A percentile compares a stretch with the other conserved stretches of the same genome.
Conservation (phyloP, 2,113 vertebrate genomes). For the Ciconia stormi region DNA sequence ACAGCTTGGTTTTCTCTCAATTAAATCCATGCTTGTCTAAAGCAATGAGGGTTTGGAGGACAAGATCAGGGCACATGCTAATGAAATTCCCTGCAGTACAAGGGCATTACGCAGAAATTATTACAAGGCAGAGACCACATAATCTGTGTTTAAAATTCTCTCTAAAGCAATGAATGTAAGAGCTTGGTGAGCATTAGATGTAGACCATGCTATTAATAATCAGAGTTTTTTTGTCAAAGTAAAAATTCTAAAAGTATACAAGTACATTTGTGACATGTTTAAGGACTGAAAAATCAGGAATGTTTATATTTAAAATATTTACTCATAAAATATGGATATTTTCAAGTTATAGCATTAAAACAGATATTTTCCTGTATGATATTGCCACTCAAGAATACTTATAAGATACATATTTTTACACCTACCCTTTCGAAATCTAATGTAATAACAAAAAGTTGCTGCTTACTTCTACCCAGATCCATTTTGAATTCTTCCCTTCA, state of each 20-base stretch:
- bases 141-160: conserved; percentile 58
- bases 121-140: conserved; percentile 32
- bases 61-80: conserved; percentile 67
- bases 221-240: not conserved
- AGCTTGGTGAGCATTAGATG: not conserved
- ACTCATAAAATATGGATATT: not conserved
- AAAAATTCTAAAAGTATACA: not conserved
- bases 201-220: not conserved
- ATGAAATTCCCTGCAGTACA: conserved; percentile 70
- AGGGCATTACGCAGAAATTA: conserved; percentile 42
- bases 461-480: not conserved
- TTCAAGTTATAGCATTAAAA: not conserved
- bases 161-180: conserved; percentile 36
- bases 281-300: not conserved
- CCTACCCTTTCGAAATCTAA: not conserved
- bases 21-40: conserved; percentile 74
- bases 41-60: conserved; percentile 68
- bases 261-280: not conserved
- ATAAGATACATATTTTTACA: not conserved
- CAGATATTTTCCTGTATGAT: not conserved
- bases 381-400: not conserved
- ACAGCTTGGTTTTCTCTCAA: conserved; percentile 73
- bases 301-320: not conserved
- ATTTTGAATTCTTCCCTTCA: not conserved
- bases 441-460: not conserved